phyloP scores from a whole-genome alignment of 2,797 vertebrate genomes.

The Acropternis orthonyx region DNA sequence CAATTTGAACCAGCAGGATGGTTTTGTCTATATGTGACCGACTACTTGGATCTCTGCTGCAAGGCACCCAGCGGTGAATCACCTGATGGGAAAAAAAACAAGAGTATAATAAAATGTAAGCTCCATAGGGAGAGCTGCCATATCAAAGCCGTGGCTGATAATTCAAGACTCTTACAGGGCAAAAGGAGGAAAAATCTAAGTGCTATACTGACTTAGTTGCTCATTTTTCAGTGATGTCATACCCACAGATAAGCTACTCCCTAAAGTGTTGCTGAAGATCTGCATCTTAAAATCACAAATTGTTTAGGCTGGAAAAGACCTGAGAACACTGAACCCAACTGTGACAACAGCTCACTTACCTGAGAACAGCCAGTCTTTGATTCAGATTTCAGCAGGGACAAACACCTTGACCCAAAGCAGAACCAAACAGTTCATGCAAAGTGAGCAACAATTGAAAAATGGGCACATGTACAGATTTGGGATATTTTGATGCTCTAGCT shows the following conservation, averaged over 20 bases:
- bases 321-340: not conserved
- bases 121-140: not conserved
- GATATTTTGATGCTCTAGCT: not conserved
- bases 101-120: not conserved
- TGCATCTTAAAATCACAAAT: not conserved
- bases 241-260: not conserved
- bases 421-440: not conserved
- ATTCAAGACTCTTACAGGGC: not conserved
- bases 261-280: not conserved
- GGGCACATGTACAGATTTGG: fast-evolving
- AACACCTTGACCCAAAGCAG: not conserved
- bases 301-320: not conserved
- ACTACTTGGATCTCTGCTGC: constrained; percentile 94
- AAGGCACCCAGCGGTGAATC: constrained; percentile 99
- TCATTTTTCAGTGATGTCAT: not conserved
- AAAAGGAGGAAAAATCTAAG: not conserved
- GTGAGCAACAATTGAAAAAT: not conserved
- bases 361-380: not conserved
- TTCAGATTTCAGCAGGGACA: not conserved
- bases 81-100: constrained; percentile 77
- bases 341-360: not conserved
- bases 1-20: constrained; percentile 99
- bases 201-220: not conserved
- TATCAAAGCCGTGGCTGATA: not conserved
- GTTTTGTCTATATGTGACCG: constrained; percentile 98